Base-by-base conservation (phyloP, 2,888 invertebrate species). In the Scaptomyza polygonia region DNA sequence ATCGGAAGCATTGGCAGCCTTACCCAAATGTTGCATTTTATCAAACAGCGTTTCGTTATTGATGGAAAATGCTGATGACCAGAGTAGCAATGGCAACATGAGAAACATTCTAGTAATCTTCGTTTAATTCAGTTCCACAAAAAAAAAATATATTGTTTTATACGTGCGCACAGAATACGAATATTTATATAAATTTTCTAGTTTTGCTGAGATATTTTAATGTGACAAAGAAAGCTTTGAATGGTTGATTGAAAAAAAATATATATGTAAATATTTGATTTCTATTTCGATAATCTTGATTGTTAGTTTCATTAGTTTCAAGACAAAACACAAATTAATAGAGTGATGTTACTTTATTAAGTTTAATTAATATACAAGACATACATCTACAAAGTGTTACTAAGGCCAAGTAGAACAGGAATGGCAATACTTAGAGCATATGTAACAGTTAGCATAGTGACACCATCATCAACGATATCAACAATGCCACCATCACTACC, bases 321-420 rank as follows among this genome's bases (percentile, higher is more conserved):
- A 34, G 14, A 36, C 36, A 36, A 7, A 36, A 5, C 3, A 4
- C 3, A n/a, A 16, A 1, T 39, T 14, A 16, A 5, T 8, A 18
- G 12, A n/a, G 8, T 29, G 14, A 16, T 11, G 7, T 57, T 32
- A 32, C 4, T 57, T 62, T 39, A 49, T 57, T 49, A 14, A 7
- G 16, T 36, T 36, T 7, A 43, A 1, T 34, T 29, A 18, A 1
- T 12, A 14, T 12, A 6, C 29, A 43, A 66, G 12, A 11, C 34
- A 58, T 49, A 48, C 3, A 9, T 34, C 44, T 49, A 48, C 9
- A 16, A 54, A n/a, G 3, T 47, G 2, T 47, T 39, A 4, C 51
- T 56, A 0, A 80, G 53, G 16, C 59, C 43, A 3, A 83, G 56
- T 0, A 80, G 0, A 7, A 34, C n/a, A 1, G 86, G 86, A 16